Percentiles rank a stretch among this genome's conserved stretches.
Conservation (phyloP, 2,888 invertebrate genomes). For the Acanthosepion esculentum region DNA sequence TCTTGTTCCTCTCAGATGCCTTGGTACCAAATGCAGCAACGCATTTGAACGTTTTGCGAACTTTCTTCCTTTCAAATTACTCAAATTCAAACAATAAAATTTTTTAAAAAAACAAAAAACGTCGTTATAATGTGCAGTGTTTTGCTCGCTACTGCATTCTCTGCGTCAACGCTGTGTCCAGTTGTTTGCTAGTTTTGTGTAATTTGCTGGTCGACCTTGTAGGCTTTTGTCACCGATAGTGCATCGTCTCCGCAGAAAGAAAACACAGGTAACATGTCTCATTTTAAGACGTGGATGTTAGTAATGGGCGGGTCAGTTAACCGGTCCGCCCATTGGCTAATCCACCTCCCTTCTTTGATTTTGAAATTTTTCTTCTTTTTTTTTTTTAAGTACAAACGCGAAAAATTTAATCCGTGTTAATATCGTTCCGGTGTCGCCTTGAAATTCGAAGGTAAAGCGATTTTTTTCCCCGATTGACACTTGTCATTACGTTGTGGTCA, state of each 20-base stretch:
- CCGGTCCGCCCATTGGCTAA: neutral
- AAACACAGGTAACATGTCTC: conserved; percentile 6
- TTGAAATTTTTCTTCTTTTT: neutral
- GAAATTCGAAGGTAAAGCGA: neutral
- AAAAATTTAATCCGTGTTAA: neutral
- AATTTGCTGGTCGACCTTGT: neutral
- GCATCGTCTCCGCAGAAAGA: neutral
- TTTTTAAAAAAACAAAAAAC: neutral
- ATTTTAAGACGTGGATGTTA: neutral
- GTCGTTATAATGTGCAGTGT: neutral
- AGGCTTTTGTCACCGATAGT: neutral
- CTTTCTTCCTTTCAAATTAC: neutral
- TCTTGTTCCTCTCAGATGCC: neutral
- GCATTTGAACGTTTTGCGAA: neutral
- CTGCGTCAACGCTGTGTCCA: neutral
- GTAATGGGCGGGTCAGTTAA: neutral
- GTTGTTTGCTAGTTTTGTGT: neutral
- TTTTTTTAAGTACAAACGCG: neutral
- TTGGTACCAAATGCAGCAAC: neutral
- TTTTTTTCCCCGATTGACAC: neutral
- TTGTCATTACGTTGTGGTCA: neutral
- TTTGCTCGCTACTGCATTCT: neutral
- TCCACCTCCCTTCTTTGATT: neutral
- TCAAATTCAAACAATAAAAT: neutral
- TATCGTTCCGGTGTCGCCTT: neutral